Base-by-base conservation (phyloP, 2,113 vertebrate genomes). In the Erinaceus europaeus region DNA sequence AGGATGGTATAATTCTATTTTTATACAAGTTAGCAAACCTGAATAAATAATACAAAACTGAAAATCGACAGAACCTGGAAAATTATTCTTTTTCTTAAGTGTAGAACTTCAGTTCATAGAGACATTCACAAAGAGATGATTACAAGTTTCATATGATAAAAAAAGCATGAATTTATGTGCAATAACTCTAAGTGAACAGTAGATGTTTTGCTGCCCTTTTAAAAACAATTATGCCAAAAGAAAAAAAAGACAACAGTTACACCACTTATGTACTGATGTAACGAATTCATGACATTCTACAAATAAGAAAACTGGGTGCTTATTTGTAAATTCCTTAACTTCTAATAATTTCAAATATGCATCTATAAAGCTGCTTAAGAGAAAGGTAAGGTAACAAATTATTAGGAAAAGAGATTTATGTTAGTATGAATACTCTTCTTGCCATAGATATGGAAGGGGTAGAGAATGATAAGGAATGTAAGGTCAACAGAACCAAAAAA, bases 281-380 rank as follows among this genome's bases (percentile, higher is more conserved):
- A 89, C 21, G 85, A 85, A 86, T 52, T 85, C 71, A 79, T 68
- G 68, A 74, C 44, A 57, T 71, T 93, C 90, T 75, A 67, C 61
- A 91, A 92, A 87, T 88, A 88, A 94, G 38, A 40, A 88, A 92
- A 87, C 57, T 89, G 34, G 42, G 50, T 86, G 48, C 40, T 79
- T 78, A 32, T 8, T 21, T 53, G 81, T 87, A 90, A 84, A 34
- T 44, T 14, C 42, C 48, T 50, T 4, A 9, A 2, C 34, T 85
- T 85, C 84, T 52, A 74, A 48, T 55, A 84, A 88, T 14, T 79
- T 64, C 25, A 88, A 83, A 73, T 62, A 67, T 36, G 25, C 25
- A 80, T 62, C 53, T 71, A 4, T 67, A 14, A 36, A 55, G 79
- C 36, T 84, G 84, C 32, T 87, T 40, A 75, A 91, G 12, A 55